A percentile compares a stretch with the other conserved stretches of the same genome.
phyloP scores from a whole-genome alignment of 2,113 vertebrate species.

The Apteryx mantelli region DNA sequence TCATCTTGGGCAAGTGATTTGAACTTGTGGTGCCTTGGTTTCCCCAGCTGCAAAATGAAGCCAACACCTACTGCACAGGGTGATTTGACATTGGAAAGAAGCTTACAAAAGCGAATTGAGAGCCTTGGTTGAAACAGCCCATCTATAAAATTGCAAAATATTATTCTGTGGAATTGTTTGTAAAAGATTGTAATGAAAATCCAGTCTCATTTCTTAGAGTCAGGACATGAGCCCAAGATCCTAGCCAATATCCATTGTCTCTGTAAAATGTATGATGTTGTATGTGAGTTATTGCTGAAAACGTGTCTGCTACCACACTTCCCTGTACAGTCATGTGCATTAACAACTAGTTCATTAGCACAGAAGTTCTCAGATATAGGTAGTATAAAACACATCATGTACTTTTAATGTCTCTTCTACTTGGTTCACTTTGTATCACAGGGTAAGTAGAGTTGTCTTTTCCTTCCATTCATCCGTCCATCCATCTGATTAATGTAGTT shows the following conservation, averaged over 20 bases:
- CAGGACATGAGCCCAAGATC: neutral
- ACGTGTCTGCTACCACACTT: rapidly evolving
- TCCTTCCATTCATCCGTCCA: neutral
- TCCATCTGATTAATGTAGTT: neutral
- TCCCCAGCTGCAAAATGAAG: neutral
- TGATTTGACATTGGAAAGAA: neutral
- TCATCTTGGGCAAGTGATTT: neutral
- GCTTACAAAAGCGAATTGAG: neutral
- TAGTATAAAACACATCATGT: neutral
- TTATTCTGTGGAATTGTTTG: neutral
- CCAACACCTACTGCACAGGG: neutral
- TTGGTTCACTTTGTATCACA: neutral
- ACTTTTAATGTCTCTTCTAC: neutral
- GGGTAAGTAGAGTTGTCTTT: neutral
- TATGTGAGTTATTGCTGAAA: neutral
- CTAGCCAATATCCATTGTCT: neutral
- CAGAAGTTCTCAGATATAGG: neutral
- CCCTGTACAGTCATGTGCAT: neutral
- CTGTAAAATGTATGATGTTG: neutral
- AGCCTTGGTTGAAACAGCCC: neutral
- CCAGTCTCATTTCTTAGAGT: neutral
- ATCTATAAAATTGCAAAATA: neutral
- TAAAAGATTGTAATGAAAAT: neutral
- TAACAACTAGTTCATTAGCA: neutral
- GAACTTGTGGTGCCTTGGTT: neutral